Evolutionary conservation across 2,888 invertebrate species (phyloP).

Genomic region (Cataglyphis rosenhaueri): DNA sequence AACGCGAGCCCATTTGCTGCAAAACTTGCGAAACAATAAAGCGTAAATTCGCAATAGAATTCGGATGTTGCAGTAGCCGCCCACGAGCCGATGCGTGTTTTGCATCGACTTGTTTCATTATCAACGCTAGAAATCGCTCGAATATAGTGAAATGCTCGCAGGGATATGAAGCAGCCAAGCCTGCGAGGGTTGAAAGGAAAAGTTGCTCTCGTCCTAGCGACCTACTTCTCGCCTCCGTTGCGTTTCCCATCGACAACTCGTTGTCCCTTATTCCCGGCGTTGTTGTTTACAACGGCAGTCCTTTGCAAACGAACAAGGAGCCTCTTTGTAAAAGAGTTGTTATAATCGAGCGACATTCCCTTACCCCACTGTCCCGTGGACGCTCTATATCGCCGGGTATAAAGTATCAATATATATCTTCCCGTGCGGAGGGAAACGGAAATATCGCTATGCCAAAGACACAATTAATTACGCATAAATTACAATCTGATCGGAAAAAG

Average conservation of each 20-base stretch:
- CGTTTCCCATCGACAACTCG: constrained; percentile 63
- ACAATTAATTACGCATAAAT: constrained; percentile 52
- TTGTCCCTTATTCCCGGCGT: constrained; percentile 51
- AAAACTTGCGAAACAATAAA: constrained; percentile 41
- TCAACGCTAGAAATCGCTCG: constrained; percentile 53
- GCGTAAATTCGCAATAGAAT: constrained; percentile 44
- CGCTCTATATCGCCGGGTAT: constrained; percentile 24
- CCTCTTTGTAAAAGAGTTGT: constrained; percentile 69
- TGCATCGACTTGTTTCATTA: constrained; percentile 57
- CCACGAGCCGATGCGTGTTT: constrained; percentile 5
- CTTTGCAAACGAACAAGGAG: constrained; percentile 66
- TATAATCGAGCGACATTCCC: constrained; percentile 66
- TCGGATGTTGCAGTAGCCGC: constrained; percentile 14
- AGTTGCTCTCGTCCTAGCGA: constrained; percentile 67
- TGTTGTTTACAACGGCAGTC: constrained; percentile 70
- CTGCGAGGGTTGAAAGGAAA: constrained; percentile 70
- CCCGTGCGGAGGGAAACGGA: constrained; percentile 28
- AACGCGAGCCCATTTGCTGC: constrained; percentile 22
- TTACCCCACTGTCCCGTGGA: constrained; percentile 17
- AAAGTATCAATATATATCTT: constrained; percentile 46
- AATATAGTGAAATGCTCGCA: constrained; percentile 43
- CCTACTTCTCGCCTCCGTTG: constrained; percentile 66
- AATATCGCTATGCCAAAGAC: constrained; percentile 29
- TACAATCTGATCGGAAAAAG: constrained; percentile 36
- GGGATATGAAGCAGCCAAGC: constrained; percentile 40